Evolutionary conservation across 2,797 vertebrate genomes (phyloP).

Genomic region (Schizopygopsis malacanthus): DNA sequence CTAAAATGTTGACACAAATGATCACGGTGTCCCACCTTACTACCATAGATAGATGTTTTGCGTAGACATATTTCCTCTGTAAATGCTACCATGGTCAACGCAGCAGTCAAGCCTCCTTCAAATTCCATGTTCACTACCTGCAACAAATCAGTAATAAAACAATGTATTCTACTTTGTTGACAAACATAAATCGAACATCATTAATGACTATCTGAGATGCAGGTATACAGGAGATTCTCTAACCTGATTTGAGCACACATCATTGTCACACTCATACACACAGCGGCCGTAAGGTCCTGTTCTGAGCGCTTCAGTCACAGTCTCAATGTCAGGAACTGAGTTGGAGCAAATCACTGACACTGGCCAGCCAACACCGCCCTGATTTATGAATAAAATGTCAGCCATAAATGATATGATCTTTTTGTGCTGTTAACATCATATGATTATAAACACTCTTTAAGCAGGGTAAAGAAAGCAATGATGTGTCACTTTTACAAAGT

Average conservation of each 20-base stretch:
- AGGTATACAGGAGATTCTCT: slow-evolving; percentile 1
- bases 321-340: slow-evolving; percentile 81
- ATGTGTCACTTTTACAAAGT: neutral
- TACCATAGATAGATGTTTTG: slow-evolving; percentile 81
- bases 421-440: neutral
- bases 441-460: neutral
- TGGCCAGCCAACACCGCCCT: slow-evolving; percentile 82
- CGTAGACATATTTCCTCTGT: slow-evolving; percentile 77
- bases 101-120: slow-evolving; percentile 84
- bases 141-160: neutral
- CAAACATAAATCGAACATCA: neutral
- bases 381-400: slow-evolving; percentile 14
- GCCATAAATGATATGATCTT: neutral
- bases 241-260: slow-evolving; percentile 87
- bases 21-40: slow-evolving; percentile 73
- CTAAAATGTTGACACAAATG: neutral
- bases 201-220: neutral
- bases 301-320: slow-evolving; percentile 78
- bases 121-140: slow-evolving; percentile 90
- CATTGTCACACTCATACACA: slow-evolving; percentile 87
- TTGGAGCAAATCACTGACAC: slow-evolving; percentile 80
- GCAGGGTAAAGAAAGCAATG: neutral
- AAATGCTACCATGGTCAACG: slow-evolving; percentile 87
- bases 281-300: slow-evolving; percentile 85
- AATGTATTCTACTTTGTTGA: neutral